A percentile compares a stretch with the other conserved stretches of the same genome.
These are phyloP conservation scores for Apotomis turbidana DNA, from an alignment of 2,888 invertebrate genomes.

Conservation along the genomic window DNA sequence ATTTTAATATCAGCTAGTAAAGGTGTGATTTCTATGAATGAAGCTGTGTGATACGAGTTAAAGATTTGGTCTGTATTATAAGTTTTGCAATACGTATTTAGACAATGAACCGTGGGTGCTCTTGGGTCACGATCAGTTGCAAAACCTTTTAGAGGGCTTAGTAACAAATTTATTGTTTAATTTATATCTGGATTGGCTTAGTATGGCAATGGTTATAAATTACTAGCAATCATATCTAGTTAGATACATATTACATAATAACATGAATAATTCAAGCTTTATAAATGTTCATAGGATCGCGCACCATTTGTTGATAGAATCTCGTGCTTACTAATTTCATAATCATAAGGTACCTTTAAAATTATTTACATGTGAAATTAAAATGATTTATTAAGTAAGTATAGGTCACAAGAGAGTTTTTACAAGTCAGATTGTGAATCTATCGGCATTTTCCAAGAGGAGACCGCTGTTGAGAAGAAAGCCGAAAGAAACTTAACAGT, in stretches of 20 bases:
- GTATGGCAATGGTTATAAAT: conserved; percentile 36
- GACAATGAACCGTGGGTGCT: conserved; percentile 52
- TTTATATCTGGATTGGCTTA: conserved; percentile 34
- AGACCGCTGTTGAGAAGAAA: no score
- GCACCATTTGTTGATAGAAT: background rate
- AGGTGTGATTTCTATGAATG: background rate
- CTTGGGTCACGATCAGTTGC: conserved; percentile 47
- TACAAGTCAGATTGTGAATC: no score
- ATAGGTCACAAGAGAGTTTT: no score
- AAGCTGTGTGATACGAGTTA: conserved; percentile 1
- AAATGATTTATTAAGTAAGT: no score
- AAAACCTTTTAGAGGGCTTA: conserved; percentile 35
- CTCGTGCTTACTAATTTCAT: no score
- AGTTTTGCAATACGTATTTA: conserved; percentile 42
- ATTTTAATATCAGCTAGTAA: background rate
- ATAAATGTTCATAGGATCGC: background rate
- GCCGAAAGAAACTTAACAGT: no score
- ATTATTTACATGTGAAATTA: no score
- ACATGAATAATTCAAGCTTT: conserved; percentile 7
- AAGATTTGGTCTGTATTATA: conserved; percentile 22
- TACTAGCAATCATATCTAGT: conserved; percentile 22
- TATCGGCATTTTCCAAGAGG: no score
- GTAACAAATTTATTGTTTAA: conserved; percentile 40
- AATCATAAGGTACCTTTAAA: no score
- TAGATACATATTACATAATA: conserved; percentile 12